Evolutionary conservation across 2,888 invertebrate genomes (phyloP).

Genomic region (Thyatira batis): DNA sequence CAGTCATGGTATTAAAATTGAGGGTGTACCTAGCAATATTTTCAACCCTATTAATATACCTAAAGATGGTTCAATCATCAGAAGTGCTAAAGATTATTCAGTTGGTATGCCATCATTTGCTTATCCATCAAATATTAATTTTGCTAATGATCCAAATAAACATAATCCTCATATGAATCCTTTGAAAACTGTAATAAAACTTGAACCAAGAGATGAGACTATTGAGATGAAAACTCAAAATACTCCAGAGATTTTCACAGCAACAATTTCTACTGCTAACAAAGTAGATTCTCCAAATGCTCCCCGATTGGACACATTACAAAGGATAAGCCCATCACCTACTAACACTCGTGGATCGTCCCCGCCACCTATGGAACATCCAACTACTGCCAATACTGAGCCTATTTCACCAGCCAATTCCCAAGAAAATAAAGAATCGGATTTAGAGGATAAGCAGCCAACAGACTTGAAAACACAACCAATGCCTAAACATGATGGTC

Average conservation of each 20-base stretch:
- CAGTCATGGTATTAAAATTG: conserved; percentile 71
- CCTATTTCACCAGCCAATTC: conserved; percentile 73
- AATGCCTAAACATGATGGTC: conserved; percentile 59
- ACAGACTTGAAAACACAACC: conserved; percentile 74
- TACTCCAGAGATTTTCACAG: conserved; percentile 77
- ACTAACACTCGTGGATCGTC: conserved; percentile 66
- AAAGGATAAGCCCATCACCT: conserved; percentile 75
- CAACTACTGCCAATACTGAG: conserved; percentile 64
- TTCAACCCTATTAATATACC: conserved; percentile 73
- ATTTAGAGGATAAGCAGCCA: conserved; percentile 72
- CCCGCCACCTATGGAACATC: conserved; percentile 73
- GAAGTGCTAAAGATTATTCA: conserved; percentile 71
- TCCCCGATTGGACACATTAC: conserved; percentile 67
- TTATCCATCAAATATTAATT: conserved; percentile 68
- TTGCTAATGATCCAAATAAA: conserved; percentile 68
- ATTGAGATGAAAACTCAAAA: conserved; percentile 74
- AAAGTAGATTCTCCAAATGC: conserved; percentile 74
- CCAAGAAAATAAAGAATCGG: conserved; percentile 72
- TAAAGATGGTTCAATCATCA: conserved; percentile 71
- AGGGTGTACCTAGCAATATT: conserved; percentile 67
- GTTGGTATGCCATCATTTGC: conserved; percentile 66
- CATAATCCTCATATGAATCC: conserved; percentile 73
- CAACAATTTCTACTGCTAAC: conserved; percentile 68
- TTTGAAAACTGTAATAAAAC: conserved; percentile 76
- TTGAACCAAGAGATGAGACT: conserved; percentile 77